Base-by-base conservation (phyloP, 2,113 vertebrate species). In the Hemiscyllium ocellatum region DNA sequence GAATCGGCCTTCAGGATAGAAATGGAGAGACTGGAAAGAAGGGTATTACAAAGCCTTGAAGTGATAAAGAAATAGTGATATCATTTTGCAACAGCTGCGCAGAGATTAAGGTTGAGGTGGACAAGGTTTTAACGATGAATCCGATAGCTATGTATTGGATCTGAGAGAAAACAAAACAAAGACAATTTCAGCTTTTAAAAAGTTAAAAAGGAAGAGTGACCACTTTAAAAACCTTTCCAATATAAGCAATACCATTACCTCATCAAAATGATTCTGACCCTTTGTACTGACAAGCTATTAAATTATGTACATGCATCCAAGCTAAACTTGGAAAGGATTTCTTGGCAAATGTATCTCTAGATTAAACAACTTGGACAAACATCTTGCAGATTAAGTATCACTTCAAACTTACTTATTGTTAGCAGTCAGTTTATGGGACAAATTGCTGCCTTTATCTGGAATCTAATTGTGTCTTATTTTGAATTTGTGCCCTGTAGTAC, bases 401-500 rank as follows among this genome's bases (percentile, higher is more conserved):
- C 24, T 69, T 70, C 68, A 70, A 94, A 70, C 3, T 37, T 70
- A 24, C 1, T 70, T 50, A 42, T 26, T 94, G 66, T 33, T 26
- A 15, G 93, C 93, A 94, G 66, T 50, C 42, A 47, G 66, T 69
- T 94, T 70, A 47, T 22, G 22, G 37, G 15, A 70, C 42, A 50
- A 70, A 70, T 94, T 95, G 78, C 72, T 83, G 8, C 83, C 96
- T 95, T 66, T 66, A 96, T 68, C 65, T 91, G 97, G 96, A 96
- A 96, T 96, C 96, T 87, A 95, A 93, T 96, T 97, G 96, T 96
- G 96, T 96, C 93, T 22, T 97, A 96, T 97, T 97, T 96, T 96
- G 96, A 12, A 1, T 96, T 96, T 97, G 96, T 97, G 97, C 97
- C 97, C 96, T 96, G 56, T 96, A 96, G 33, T 65, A 65, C 26